Conservation (phyloP, 2,888 invertebrate species). For the Aelia acuminata region DNA sequence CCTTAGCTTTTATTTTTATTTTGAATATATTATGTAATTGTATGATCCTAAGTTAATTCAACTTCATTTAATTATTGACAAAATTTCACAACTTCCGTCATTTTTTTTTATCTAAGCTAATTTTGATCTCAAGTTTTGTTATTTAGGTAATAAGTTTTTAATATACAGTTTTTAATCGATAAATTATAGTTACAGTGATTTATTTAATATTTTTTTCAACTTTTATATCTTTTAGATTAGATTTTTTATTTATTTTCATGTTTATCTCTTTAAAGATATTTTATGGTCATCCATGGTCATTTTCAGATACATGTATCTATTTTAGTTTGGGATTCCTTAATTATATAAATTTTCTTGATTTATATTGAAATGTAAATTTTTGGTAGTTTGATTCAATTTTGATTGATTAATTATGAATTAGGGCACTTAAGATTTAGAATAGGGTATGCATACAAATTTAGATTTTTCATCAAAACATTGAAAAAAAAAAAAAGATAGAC, state of each 20-base stretch:
- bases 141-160: too few relatives aligned
- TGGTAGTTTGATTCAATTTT: too few relatives aligned
- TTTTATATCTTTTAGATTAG: slow-evolving; percentile 7
- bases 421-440: not conserved
- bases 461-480: not conserved
- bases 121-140: too few relatives aligned
- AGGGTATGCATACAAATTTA: not conserved
- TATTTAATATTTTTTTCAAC: not conserved
- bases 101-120: not conserved
- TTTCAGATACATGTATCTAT: too few relatives aligned
- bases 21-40: not conserved
- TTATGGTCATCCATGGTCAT: not conserved
- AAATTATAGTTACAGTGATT: too few relatives aligned
- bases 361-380: too few relatives aligned
- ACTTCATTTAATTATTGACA: not conserved
- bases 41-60: not conserved
- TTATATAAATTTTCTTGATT: too few relatives aligned
- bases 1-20: not conserved
- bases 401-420: too few relatives aligned
- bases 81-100: not conserved
- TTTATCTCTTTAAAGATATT: not conserved
- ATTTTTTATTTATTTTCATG: not conserved
- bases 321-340: too few relatives aligned
- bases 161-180: too few relatives aligned
- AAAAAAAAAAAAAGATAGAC: not conserved